Conservation (phyloP, 1,140 invertebrate species). For the Acromyrmex heyeri region DNA sequence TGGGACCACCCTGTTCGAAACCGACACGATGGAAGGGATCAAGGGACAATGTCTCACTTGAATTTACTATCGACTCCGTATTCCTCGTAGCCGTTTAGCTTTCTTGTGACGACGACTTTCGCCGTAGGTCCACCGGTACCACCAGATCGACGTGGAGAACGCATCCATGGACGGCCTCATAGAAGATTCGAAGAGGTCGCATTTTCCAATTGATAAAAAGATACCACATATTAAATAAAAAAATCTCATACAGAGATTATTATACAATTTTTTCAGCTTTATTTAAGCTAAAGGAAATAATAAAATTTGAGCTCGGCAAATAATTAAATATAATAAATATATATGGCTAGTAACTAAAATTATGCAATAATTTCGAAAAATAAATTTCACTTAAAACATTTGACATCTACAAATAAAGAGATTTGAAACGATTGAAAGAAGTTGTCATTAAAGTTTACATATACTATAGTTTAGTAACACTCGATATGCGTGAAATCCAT, state of each 20-base stretch:
- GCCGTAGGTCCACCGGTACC: conserved; percentile 26
- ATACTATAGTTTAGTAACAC: background rate
- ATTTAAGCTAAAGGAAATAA: background rate
- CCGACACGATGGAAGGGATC: conserved; percentile 65
- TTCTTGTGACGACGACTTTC: conserved; percentile 72
- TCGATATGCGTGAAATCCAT: background rate
- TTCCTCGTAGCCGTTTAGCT: conserved; percentile 74
- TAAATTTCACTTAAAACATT: background rate
- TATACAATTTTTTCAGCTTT: background rate
- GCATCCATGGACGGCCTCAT: background rate
- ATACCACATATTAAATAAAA: background rate
- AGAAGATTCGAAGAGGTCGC: background rate
- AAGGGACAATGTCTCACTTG: conserved; percentile 79
- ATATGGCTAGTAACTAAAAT: background rate
- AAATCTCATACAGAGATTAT: background rate
- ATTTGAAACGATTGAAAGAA: background rate
- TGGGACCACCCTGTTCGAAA: conserved; percentile 78
- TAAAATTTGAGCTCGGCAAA: background rate
- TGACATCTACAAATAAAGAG: background rate
- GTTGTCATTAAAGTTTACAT: background rate
- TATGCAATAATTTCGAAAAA: background rate
- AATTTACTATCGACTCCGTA: conserved; percentile 78
- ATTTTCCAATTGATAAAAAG: conserved; percentile 19
- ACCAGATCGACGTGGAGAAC: conserved; percentile 24
- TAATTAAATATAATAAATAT: background rate